Conservation (phyloP, 2,888 invertebrate genomes). For the Eustalomyia histrio region DNA sequence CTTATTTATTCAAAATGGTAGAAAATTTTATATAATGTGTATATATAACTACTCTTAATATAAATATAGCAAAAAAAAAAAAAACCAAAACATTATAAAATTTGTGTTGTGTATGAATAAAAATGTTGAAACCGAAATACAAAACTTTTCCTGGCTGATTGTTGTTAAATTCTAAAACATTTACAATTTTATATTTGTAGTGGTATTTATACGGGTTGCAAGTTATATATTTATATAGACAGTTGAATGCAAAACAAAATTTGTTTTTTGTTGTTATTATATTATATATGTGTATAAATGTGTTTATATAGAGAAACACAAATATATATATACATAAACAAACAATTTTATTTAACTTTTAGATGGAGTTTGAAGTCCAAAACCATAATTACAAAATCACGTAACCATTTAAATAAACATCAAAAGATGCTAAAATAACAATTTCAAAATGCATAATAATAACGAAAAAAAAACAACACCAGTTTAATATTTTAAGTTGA, state of each 20-base stretch:
- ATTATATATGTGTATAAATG: not conserved
- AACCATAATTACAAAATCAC: constrained; percentile 67
- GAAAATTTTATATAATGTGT: constrained; percentile 26
- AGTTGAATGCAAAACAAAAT: constrained; percentile 8
- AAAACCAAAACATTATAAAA: constrained; percentile 14
- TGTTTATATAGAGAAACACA: not conserved
- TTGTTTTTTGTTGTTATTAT: constrained; percentile 1
- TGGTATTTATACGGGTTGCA: not conserved
- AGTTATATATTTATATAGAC: constrained; percentile 21
- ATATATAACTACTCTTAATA: not conserved
- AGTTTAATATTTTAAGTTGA: too few species aligned
- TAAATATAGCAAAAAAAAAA: not conserved
- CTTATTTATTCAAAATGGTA: constrained; percentile 45
- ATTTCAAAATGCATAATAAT: constrained; percentile 25
- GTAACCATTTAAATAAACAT: constrained; percentile 68
- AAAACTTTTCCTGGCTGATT: constrained; percentile 20
- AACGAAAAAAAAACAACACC: not conserved
- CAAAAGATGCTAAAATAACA: constrained; percentile 60
- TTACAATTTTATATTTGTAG: not conserved
- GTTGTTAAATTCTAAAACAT: not conserved
- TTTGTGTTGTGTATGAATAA: constrained; percentile 4
- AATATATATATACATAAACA: constrained; percentile 30
- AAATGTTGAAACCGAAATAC: constrained; percentile 8
- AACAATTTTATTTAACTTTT: constrained; percentile 34
- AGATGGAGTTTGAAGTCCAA: constrained; percentile 44